phyloP scores from a whole-genome alignment of 1,140 invertebrate species.

The Telenomus remus region DNA sequence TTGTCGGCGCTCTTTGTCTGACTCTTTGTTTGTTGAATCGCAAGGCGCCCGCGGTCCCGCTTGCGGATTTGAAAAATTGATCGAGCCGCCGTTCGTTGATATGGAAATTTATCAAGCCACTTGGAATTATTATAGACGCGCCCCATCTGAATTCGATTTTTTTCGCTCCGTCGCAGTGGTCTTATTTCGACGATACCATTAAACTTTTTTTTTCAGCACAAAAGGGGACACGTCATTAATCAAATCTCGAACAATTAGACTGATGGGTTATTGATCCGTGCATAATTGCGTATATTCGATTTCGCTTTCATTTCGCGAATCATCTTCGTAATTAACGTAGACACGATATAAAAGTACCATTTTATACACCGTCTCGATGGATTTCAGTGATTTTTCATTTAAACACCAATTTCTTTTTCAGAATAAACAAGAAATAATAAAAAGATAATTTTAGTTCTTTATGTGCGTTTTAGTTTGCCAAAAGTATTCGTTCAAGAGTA shows the following conservation, averaged over 20 bases:
- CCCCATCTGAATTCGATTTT: conserved; percentile 16
- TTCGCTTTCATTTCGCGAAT: conserved; percentile 11
- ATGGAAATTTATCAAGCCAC: conserved; percentile 39
- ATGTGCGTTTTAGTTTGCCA: too few species aligned
- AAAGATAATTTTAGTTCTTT: too few species aligned
- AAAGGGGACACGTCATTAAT: conserved; percentile 20
- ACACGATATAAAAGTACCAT: not conserved
- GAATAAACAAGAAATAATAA: too few species aligned
- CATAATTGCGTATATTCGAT: conserved; percentile 28
- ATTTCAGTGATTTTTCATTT: too few species aligned
- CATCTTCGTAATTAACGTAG: conserved; percentile 20
- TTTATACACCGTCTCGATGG: too few species aligned
- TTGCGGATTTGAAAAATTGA: conserved; percentile 46
- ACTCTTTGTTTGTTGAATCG: conserved; percentile 31
- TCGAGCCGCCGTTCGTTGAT: conserved; percentile 32
- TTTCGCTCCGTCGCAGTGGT: too few species aligned
- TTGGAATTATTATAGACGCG: conserved; percentile 20
- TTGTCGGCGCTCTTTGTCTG: conserved; percentile 34
- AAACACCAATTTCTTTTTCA: too few species aligned
- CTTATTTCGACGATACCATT: conserved; percentile 30
- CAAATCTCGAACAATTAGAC: conserved; percentile 27
- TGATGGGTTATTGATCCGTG: conserved; percentile 16
- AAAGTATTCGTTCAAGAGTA: too few species aligned
- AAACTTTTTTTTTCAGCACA: conserved; percentile 19
- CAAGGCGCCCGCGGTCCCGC: conserved; percentile 12